A percentile compares a stretch with the other conserved stretches of the same genome.
Conservation (phyloP, 2,888 invertebrate genomes). For the Coelinius sp. region DNA sequence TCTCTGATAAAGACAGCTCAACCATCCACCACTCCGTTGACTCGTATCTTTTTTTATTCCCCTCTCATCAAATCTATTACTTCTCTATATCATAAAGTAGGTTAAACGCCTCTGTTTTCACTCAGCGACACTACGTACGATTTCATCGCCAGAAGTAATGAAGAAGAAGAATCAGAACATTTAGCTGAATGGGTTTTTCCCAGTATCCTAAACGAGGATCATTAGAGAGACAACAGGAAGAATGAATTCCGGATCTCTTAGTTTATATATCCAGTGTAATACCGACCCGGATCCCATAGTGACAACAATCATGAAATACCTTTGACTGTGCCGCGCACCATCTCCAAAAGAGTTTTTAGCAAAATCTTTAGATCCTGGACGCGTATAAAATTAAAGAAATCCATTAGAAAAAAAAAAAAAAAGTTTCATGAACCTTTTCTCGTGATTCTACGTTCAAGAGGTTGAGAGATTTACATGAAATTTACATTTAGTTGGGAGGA, state of each 20-base stretch:
- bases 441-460: constrained; percentile 31
- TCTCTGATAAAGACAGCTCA: neutral
- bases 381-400: constrained; percentile 31
- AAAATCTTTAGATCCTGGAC: constrained; percentile 5
- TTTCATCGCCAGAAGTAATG: constrained; percentile 27
- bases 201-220: constrained; percentile 35
- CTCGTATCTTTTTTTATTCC: neutral
- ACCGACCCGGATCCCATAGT: constrained; percentile 62
- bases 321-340: constrained; percentile 32
- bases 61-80: constrained; percentile 14
- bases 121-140: constrained; percentile 32
- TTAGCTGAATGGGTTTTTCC: constrained; percentile 41
- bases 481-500: constrained; percentile 52
- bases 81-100: constrained; percentile 42
- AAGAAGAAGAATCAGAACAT: constrained; percentile 43
- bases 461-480: constrained; percentile 60
- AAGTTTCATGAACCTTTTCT: neutral
- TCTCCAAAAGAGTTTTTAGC: constrained; percentile 10
- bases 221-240: constrained; percentile 34
- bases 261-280: constrained; percentile 36
- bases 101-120: constrained; percentile 44
- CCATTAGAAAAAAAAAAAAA: neutral
- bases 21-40: neutral
- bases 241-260: constrained; percentile 39
- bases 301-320: constrained; percentile 53